These are phyloP conservation scores for Agonum fuliginosum DNA, from an alignment of 2,888 invertebrate genomes.

Conservation along the genomic window DNA sequence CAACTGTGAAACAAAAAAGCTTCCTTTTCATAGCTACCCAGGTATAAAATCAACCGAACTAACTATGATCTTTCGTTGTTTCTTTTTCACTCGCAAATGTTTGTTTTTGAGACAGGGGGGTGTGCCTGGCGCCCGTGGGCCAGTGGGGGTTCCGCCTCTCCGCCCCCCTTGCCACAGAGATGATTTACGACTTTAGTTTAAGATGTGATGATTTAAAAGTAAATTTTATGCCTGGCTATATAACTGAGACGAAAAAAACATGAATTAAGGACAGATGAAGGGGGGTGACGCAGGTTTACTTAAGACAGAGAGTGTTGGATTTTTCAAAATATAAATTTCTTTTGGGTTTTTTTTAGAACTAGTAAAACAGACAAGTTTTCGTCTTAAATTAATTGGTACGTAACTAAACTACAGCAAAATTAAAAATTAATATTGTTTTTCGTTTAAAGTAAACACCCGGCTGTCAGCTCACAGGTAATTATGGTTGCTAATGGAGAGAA, in stretches of 20 bases:
- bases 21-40: background rate
- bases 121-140: constrained; percentile 44
- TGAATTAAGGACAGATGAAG: too few species aligned
- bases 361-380: too few species aligned
- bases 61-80: background rate
- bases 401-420: too few species aligned
- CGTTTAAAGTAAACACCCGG: too few species aligned
- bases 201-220: constrained; percentile 39
- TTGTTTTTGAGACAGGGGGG: background rate
- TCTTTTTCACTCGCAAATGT: constrained; percentile 14
- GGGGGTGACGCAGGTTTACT: too few species aligned
- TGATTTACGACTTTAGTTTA: constrained; percentile 50
- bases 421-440: too few species aligned
- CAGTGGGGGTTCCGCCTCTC: constrained; percentile 36
- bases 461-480: too few species aligned
- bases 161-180: constrained; percentile 2
- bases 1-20: background rate
- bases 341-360: too few species aligned
- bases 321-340: too few species aligned
- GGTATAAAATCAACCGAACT: background rate
- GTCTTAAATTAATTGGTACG: too few species aligned
- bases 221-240: constrained; percentile 32
- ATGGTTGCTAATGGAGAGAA: too few species aligned
- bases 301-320: too few species aligned
- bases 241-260: constrained; percentile 8